Base-by-base conservation (phyloP, 2,888 invertebrate genomes). In the Hemicrepidius hirtus region DNA sequence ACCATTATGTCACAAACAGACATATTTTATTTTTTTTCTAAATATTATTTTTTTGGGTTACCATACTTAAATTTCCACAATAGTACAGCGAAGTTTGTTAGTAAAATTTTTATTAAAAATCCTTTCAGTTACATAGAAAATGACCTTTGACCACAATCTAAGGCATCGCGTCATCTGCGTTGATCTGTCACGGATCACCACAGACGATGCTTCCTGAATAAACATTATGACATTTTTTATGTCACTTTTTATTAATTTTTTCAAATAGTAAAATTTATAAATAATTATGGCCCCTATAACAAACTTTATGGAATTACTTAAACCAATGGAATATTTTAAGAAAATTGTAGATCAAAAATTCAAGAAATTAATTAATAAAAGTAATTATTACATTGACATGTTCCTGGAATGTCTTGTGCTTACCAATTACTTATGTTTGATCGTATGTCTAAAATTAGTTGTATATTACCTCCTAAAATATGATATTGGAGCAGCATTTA, bases 351-450 rank as follows among this genome's bases (percentile, higher is more conserved):
- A n/a, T 50, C 6, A 12, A 21, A 3, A 28, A 28, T 24, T n/a
- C 12, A 3, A n/a, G 2, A 21, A 21, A 21, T 6, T 50, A n/a
- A n/a, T 28, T n/a, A 21, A 24, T 1, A n/a, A 21, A n/a, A 9
- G 50, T 21, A 28, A 28, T 21, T 28, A 50, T 13, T 50, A 50
- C 20, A 21, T 50, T 21, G 21, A 50, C 12, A 24, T n/a, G 6
- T 50, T 50, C 21, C 5, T 50, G 4, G 28, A 13, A n/a, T 50
- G 24, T n/a, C 50, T 24, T n/a, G 50, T 21, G 3, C 3, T 50
- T 18, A 50, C 50, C 4, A 50, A 50, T 50, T 50, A 50, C n/a
- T 6, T 50, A 6, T 50, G 50, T 50, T 50, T 50, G 6, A 50
- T 50, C 21, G 12, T 50, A 50, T 12, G 16, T 6, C 6, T 28